phyloP scores from a whole-genome alignment of 2,113 vertebrate genomes.

The Clarias gariepinus region DNA sequence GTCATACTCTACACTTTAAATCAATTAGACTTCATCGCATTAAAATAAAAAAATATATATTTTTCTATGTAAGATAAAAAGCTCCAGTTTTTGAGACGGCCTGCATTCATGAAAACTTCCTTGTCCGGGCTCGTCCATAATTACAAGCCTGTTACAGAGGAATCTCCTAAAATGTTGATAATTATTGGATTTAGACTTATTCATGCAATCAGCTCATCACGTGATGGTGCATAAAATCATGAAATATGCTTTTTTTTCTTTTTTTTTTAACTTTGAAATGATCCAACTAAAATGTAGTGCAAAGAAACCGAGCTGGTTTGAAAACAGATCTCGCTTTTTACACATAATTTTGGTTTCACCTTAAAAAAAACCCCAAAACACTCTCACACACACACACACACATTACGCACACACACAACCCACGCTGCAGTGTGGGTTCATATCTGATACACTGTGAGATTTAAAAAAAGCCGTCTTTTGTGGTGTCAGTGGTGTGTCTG shows the following conservation, averaged over 20 bases:
- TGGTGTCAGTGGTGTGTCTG: background rate
- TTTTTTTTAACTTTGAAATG: background rate
- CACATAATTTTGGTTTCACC: background rate
- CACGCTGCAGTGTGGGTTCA: slow-evolving; percentile 1
- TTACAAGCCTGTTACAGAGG: background rate
- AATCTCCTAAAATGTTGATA: background rate
- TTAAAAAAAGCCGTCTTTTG: background rate
- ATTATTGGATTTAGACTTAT: background rate
- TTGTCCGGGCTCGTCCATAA: background rate
- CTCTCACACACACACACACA: background rate
- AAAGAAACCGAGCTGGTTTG: background rate
- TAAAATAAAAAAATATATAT: background rate
- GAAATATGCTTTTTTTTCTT: background rate
- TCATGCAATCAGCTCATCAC: background rate
- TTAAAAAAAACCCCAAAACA: background rate
- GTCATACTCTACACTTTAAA: background rate
- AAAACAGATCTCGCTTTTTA: background rate
- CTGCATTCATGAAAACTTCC: background rate
- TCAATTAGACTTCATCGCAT: background rate
- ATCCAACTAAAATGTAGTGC: background rate
- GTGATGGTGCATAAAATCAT: background rate
- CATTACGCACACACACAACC: background rate
- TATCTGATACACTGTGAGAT: background rate
- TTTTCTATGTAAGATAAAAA: background rate
- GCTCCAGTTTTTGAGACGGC: background rate